phyloP scores from a whole-genome alignment of 2,113 vertebrate species.

The Mellivora capensis region DNA sequence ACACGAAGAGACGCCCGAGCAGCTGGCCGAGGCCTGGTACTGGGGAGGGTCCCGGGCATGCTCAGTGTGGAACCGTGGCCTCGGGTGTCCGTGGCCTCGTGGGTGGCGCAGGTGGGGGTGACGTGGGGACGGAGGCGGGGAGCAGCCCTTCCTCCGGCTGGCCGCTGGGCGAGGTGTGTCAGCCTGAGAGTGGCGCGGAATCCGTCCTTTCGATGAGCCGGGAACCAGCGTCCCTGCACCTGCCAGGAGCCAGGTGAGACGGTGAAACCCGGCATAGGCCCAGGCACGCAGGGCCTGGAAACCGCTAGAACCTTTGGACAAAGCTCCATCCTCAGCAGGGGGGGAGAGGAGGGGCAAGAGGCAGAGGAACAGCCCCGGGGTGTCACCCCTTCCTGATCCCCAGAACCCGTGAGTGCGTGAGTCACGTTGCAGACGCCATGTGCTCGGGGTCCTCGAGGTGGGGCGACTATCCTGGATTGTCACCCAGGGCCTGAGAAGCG shows the following conservation, averaged over 20 bases:
- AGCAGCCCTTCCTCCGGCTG: neutral
- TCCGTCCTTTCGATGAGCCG: rapidly evolving
- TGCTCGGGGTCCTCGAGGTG: neutral
- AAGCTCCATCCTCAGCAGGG: rapidly evolving
- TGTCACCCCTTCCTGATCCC: neutral
- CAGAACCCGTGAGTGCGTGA: rapidly evolving
- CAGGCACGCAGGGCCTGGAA: neutral
- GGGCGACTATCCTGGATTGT: neutral
- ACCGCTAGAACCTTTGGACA: too few relatives aligned
- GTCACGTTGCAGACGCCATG: rapidly evolving
- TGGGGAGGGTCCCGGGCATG: too few relatives aligned
- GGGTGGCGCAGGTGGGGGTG: rapidly evolving
- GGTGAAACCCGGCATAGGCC: rapidly evolving
- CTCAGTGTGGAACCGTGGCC: neutral
- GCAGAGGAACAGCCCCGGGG: rapidly evolving
- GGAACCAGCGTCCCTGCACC: rapidly evolving
- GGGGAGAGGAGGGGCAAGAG: neutral
- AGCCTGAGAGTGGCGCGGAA: rapidly evolving
- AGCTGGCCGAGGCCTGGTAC: rapidly evolving
- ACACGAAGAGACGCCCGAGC: too few relatives aligned
- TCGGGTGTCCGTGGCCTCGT: neutral
- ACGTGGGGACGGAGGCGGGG: neutral
- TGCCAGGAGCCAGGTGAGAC: neutral
- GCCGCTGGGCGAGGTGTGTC: rapidly evolving
- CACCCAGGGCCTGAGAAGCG: neutral